phyloP scores from a whole-genome alignment of 2,797 vertebrate species.

The Okamejei kenojei region DNA sequence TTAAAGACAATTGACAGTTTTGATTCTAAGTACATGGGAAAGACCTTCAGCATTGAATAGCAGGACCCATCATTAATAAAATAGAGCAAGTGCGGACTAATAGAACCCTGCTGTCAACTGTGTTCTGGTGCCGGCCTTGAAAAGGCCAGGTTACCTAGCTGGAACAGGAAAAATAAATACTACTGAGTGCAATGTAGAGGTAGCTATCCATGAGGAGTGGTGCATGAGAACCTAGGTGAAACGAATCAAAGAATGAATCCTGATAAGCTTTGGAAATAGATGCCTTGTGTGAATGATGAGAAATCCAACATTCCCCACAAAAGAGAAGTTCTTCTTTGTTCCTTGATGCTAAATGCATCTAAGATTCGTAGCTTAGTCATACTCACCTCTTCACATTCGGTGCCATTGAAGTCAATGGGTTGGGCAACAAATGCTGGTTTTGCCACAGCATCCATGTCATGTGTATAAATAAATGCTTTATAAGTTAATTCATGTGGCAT shows the following conservation, averaged over 20 bases:
- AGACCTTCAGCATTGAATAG: slow-evolving; percentile 35
- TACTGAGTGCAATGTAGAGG: not conserved
- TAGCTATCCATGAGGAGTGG: not conserved
- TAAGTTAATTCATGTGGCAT: too few species aligned
- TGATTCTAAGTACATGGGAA: slow-evolving; percentile 34
- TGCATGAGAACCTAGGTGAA: not conserved
- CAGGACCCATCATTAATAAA: slow-evolving; percentile 37
- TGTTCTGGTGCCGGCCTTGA: not conserved
- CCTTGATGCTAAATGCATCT: too few species aligned
- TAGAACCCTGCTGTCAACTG: slow-evolving; percentile 23
- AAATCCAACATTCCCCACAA: not conserved
- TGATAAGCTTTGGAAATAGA: not conserved
- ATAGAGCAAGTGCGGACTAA: slow-evolving; percentile 18
- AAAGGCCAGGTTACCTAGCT: not conserved
- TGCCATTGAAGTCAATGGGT: too few species aligned
- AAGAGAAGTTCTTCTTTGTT: too few species aligned
- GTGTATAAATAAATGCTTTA: not conserved
- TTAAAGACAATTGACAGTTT: slow-evolving; percentile 38
- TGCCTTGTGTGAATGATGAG: not conserved
- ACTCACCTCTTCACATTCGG: too few species aligned
- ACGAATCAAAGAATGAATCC: not conserved
- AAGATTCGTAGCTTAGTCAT: too few species aligned
- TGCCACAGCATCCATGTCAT: too few species aligned
- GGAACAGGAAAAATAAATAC: not conserved
- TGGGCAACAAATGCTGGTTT: too few species aligned